These are phyloP conservation scores for Oreochromis tanganicae DNA, from an alignment of 2,113 vertebrate species.

Conservation along the genomic window DNA sequence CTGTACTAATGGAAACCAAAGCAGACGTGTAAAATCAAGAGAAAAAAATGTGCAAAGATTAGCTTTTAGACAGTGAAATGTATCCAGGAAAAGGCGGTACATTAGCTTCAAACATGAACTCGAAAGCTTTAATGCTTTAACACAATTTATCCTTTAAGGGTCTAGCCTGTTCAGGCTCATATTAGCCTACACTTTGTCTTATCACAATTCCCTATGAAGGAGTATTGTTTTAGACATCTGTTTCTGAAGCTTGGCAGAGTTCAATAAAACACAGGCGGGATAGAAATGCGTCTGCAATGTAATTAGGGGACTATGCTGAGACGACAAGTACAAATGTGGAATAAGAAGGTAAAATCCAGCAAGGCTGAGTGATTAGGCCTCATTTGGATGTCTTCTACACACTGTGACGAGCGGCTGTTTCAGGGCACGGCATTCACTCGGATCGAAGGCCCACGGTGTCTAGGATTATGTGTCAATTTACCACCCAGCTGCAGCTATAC, in stretches of 20 bases:
- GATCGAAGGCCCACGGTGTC: conserved; percentile 62
- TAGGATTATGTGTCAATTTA: conserved; percentile 74
- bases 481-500: conserved; percentile 64
- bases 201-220: neutral
- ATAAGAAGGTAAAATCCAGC: conserved; percentile 63
- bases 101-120: neutral
- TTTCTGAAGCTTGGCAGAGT: conserved; percentile 33
- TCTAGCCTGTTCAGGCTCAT: neutral
- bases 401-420: conserved; percentile 49
- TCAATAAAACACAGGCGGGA: conserved; percentile 37
- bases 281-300: conserved; percentile 48
- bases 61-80: neutral
- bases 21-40: conserved; percentile 1
- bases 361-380: conserved; percentile 63
- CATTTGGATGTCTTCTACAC: conserved; percentile 62
- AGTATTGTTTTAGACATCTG: conserved; percentile 29
- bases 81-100: neutral
- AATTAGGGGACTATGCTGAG: conserved; percentile 66
- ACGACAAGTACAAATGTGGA: conserved; percentile 62
- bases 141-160: conserved; percentile 7
- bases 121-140: neutral
- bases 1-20: conserved; percentile 20
- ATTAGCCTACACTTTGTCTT: conserved; percentile 11
- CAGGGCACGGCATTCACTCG: conserved; percentile 41
- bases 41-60: neutral